Base-by-base conservation (phyloP, 2,888 invertebrate genomes). In the Megamerina dolium region DNA sequence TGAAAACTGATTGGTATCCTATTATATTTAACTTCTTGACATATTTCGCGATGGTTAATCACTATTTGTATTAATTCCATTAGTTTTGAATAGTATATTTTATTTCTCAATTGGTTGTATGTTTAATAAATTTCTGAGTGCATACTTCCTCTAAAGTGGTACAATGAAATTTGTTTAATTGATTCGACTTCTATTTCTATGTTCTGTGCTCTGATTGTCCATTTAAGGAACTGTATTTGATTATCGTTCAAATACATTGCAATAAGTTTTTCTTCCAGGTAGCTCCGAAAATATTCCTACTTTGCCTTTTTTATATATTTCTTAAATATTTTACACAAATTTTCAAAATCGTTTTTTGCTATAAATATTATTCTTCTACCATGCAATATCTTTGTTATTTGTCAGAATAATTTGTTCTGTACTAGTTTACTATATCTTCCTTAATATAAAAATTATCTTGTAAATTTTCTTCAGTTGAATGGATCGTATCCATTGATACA, bases 91-190 rank as follows among this genome's bases (percentile, higher is more conserved):
- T 47, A 50, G 37, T 55, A 54, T 8, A 54, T 49, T 43, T 41
- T 56, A n/a, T 38, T 35, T 41, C 45, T 51, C 2, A 56, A 45
- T 26, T 49, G 43, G 17, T 52, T 49, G n/a, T 43, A 50, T 21
- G 52, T 56, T 41, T 52, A 49, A 6, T 46, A 29, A 8, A 54
- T 53, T 0, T 51, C 53, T 5, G 53, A 55, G 14, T 55, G 54
- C 13, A 49, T 41, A 18, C 51, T 48, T 42, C 53, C 52, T 20
- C 41, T 49, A 10, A 52, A 38, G 31, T 52, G 51, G 19, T 51
- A 50, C 1, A 50, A 17, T 1, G 47, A 46, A 9, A 54, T 51
- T 43, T 52, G 50, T 33, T 51, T 54, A 5, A 50, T 40, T n/a
- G 46, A 36, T 32, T 52, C 46, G n/a, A n/a, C n/a, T n/a, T n/a